Evolutionary conservation across 1,140 invertebrate genomes (phyloP).

Genomic region (Nasonia longicornis): DNA sequence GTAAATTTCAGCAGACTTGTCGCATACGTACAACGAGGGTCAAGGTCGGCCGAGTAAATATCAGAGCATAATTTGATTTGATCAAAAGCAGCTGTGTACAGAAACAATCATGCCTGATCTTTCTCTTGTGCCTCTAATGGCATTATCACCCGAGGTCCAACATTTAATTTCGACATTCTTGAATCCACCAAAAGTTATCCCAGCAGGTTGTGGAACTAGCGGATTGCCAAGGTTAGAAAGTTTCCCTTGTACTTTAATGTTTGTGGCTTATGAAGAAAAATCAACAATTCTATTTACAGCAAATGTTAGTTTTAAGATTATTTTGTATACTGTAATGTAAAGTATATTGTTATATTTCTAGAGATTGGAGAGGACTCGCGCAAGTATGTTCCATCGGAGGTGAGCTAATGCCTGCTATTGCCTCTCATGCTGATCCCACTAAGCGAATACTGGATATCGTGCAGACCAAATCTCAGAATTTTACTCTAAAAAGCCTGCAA

Average conservation of each 20-base stretch:
- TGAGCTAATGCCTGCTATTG: slow-evolving; percentile 67
- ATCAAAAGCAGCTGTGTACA: not conserved
- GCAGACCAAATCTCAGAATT: slow-evolving; percentile 61
- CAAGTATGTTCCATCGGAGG: slow-evolving; percentile 68
- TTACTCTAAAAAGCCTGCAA: slow-evolving; percentile 69
- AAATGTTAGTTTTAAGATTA: not conserved
- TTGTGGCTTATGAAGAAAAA: not conserved
- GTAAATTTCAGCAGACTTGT: not conserved
- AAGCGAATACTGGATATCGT: slow-evolving; percentile 69
- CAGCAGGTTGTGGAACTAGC: slow-evolving; percentile 70
- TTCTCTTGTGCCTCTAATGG: slow-evolving; percentile 75
- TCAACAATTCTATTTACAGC: not conserved
- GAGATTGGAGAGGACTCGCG: slow-evolving; percentile 79
- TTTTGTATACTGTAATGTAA: not conserved
- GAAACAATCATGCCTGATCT: slow-evolving; percentile 69
- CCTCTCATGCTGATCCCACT: slow-evolving; percentile 69
- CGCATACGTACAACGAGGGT: not conserved
- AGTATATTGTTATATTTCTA: slow-evolving; percentile 55
- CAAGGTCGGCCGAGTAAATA: not conserved
- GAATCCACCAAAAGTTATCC: slow-evolving; percentile 74
- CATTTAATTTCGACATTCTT: slow-evolving; percentile 69
- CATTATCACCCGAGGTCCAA: slow-evolving; percentile 66
- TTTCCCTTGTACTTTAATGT: not conserved
- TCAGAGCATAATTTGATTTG: not conserved
- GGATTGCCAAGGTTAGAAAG: slow-evolving; percentile 69